phyloP scores from a whole-genome alignment of 35 echinoderm and acorn worm species.

The Apostichopus californicus region DNA sequence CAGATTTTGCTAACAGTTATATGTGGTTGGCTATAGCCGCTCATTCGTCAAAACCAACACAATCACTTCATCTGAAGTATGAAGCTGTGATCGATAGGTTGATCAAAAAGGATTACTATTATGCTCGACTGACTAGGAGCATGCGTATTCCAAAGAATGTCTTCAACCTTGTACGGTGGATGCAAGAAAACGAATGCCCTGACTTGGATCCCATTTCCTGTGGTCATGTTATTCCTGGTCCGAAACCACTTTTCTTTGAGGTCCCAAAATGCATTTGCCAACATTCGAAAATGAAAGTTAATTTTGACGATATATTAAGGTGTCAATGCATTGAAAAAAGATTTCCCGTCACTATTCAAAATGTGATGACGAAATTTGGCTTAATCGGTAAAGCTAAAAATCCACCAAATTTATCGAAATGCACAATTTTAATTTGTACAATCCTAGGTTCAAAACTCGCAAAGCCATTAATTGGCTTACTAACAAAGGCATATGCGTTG shows the following conservation, averaged over 20 bases:
- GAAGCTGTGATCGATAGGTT: not conserved
- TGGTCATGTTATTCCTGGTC: slow-evolving; percentile 17
- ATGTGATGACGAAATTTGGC: not conserved
- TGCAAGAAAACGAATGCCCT: not conserved
- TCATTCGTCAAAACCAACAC: slow-evolving; percentile 15
- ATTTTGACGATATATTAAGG: not conserved
- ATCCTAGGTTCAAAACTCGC: not conserved
- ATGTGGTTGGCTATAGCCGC: not conserved
- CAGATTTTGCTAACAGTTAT: not conserved
- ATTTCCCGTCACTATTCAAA: not conserved
- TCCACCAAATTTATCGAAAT: not conserved
- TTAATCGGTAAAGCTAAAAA: not conserved
- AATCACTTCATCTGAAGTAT: not conserved
- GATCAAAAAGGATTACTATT: not conserved
- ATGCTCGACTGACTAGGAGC: not conserved
- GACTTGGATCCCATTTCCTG: not conserved
- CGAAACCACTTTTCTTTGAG: slow-evolving; percentile 30
- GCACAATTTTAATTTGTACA: not conserved
- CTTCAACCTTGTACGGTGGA: not conserved
- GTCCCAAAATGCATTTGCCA: not conserved
- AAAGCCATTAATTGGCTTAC: not conserved
- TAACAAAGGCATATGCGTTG: not conserved
- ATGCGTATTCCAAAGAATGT: slow-evolving; percentile 30
- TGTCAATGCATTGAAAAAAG: not conserved
- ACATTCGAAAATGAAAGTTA: not conserved